These are phyloP conservation scores for Heliconius nattereri DNA, from an alignment of 1,140 invertebrate genomes.

Conservation along the genomic window DNA sequence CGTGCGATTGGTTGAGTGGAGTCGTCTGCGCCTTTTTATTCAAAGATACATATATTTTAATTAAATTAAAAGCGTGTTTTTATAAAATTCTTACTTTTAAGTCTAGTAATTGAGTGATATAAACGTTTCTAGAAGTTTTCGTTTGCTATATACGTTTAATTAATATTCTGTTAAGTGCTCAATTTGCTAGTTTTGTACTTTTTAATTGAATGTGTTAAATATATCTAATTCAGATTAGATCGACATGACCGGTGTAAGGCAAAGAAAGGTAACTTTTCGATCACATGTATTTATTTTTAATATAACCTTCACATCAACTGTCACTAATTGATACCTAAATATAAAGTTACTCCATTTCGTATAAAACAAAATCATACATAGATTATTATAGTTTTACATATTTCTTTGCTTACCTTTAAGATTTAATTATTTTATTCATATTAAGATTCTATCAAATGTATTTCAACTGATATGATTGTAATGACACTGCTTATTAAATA, in stretches of 20 bases:
- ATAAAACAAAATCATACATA: not conserved
- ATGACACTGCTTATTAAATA: not conserved
- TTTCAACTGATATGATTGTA: not conserved
- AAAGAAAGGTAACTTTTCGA: conserved; percentile 42
- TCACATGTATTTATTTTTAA: conserved; percentile 1
- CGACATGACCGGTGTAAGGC: conserved; percentile 42
- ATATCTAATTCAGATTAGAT: not conserved
- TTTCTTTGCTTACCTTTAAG: not conserved
- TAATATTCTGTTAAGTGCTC: not conserved
- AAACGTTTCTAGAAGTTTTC: not conserved
- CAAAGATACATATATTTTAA: not conserved
- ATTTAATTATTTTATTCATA: not conserved
- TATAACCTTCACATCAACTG: conserved; percentile 7
- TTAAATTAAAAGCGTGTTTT: conserved; percentile 12
- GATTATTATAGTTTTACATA: not conserved
- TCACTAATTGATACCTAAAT: not conserved
- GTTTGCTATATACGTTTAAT: not conserved
- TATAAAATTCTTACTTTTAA: not conserved
- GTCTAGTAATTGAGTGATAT: conserved; percentile 8
- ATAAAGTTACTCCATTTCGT: not conserved
- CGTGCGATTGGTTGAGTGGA: not conserved
- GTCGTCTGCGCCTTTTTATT: not conserved
- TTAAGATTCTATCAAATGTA: not conserved
- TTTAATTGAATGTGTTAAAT: not conserved
- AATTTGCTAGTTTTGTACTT: not conserved